Evolutionary conservation across 2,797 vertebrate genomes (phyloP).

Genomic region (Pterois miles): DNA sequence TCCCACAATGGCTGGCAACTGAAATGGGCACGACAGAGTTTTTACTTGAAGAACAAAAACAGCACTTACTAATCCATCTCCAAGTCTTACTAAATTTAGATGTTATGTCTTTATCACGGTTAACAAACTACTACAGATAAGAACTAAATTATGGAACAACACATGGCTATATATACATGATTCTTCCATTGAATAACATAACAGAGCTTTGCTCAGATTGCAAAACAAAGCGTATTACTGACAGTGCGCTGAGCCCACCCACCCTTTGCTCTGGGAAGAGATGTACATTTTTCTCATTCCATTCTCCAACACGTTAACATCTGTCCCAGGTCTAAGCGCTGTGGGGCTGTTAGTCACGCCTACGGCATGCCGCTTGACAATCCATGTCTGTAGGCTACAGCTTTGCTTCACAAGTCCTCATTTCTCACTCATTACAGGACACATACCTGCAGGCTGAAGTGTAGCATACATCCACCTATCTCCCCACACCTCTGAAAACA

Average conservation of each 20-base stretch:
- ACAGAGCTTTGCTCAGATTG: conserved; percentile 20
- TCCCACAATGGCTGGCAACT: not conserved
- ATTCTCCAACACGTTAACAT: conserved; percentile 82
- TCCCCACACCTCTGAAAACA: conserved; percentile 8
- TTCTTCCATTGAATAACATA: not conserved
- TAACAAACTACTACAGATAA: not conserved
- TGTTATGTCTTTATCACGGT: not conserved
- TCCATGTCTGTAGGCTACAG: conserved; percentile 65
- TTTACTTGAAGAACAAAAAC: not conserved
- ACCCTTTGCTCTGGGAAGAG: conserved; percentile 70
- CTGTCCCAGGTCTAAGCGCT: conserved; percentile 77
- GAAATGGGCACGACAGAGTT: not conserved
- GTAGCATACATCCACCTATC: not conserved
- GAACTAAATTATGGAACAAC: not conserved
- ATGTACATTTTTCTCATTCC: conserved; percentile 84
- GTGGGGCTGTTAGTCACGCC: conserved; percentile 62
- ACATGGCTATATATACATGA: not conserved
- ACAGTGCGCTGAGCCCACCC: conserved; percentile 59
- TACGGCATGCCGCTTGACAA: conserved; percentile 57
- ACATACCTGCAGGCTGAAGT: conserved; percentile 41
- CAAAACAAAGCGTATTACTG: conserved; percentile 48
- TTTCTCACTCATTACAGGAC: conserved; percentile 51
- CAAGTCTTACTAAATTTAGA: not conserved
- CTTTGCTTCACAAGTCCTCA: conserved; percentile 33
- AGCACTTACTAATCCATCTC: not conserved